Base-by-base conservation (phyloP, 2,113 vertebrate genomes). In the Cyprinodon brontotheroides region DNA sequence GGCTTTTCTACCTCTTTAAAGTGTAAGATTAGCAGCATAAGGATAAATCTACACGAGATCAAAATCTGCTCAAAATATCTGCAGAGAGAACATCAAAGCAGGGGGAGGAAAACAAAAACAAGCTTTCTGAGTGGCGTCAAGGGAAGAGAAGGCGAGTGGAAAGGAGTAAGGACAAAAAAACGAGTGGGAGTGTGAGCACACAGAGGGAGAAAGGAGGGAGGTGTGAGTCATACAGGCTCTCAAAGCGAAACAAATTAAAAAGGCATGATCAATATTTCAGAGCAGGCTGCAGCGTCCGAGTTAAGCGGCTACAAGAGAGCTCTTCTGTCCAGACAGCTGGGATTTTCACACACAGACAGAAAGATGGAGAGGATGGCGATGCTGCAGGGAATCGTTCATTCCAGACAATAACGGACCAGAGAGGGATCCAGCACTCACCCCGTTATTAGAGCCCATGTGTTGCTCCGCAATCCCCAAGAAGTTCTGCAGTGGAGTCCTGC, bases 391-490 rank as follows among this genome's bases (percentile, higher is more conserved):
- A 7, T 8, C 4, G 20, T 53, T 53, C 17, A 53, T 57, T 57
- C 50, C 4, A 2, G 1, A 57, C 17, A n/a, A n/a, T 20, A 15
- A 53, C 15, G 5, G 41, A 6, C 5, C 41, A 6, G 4, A 9
- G 9, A 6, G 41, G 41, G 17, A 20, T 9, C 50, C 5, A 14
- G 14, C 13, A 88, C 97, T 96, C 86, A 99, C 98, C 89, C 94
- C 96, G 0, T 97, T 98, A 89, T 96, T 97, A 59, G 96, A 95
- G 38, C 96, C 97, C 88, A 99, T 95, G 2, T 99, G 98, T 91
- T 99, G 98, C 87, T 99, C 98, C 0, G 97, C 98, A 10, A 99
- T 98, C 74, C 97, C 98, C 57, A 99, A 94, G 91, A 99, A 99
- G 77, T 97, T 99, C 87, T 99, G 98, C 61, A 99, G 92, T 1